Base-by-base conservation (phyloP, 2,113 vertebrate species). In the Sinocyclocheilus grahami region DNA sequence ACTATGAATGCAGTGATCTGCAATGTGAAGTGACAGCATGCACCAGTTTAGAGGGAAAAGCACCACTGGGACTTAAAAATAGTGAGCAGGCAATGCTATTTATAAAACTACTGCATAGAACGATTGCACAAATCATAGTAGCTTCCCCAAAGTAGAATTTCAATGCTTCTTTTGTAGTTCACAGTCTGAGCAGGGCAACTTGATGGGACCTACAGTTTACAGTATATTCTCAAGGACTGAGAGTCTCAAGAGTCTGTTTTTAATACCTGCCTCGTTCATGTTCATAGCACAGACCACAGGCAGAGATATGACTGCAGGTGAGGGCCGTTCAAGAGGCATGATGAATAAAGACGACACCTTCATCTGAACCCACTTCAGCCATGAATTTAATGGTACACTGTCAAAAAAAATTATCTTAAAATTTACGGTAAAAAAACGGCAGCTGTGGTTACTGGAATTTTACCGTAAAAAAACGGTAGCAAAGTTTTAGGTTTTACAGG, bases 171-270 rank as follows among this genome's bases (percentile, higher is more conserved):
- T 69, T 69, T 69, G 16, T 20, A 82, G 63, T 51, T 33, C 27
- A 67, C 1, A 48, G 9, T 22, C 10, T 18, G 8, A 69, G 18
- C 60, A 12, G 39, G 27, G 79, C 60, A 48, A 14, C 3, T 69
- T 18, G 42, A 53, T 33, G 63, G 4, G 16, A 65, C 24, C 18
- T 51, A 91, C 55, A 58, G 55, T 93, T 90, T 91, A 94, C 94
- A 48, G 39, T 65, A 30, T 65, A 5, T 48, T 67, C 39, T 69
- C 8, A 51, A 51, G 42, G 42, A 82, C 80, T 51, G n/a, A 82
- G 16, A 53, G 16, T 69, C 42, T 77, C 48, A 16, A 27, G 75
- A 77, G 75, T 24, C n/a, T 93, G 3, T 46, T 24, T 69, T 33
- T 51, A 7, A 53, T 33, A 16, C 14, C 24, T 69, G 78, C 30